These are phyloP conservation scores for Platichthys flesus DNA, from an alignment of 2,113 vertebrate genomes.

Conservation along the genomic window DNA sequence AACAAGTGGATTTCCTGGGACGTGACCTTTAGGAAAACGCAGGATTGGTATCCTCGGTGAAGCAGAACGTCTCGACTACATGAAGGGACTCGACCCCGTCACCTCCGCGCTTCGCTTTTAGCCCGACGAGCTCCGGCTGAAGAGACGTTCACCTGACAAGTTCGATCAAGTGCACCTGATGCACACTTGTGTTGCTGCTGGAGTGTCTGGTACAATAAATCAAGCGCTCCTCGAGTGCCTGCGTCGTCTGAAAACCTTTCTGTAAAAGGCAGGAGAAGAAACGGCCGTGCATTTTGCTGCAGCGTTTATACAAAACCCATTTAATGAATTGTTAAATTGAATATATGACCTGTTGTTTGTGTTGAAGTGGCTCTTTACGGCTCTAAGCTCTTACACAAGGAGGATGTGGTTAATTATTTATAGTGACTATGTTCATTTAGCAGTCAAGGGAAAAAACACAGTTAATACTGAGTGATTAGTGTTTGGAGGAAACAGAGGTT, in stretches of 20 bases:
- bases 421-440: no score
- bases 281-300: not conserved
- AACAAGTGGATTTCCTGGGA: not conserved
- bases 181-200: not conserved
- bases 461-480: no score
- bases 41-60: no score
- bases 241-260: not conserved
- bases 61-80: no score
- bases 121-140: not conserved
- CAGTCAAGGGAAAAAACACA: no score
- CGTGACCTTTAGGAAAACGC: not conserved
- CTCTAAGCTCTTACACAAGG: no score
- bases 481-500: not conserved
- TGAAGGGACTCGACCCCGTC: no score
- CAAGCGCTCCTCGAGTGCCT: not conserved
- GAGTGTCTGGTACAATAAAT: conserved; percentile 7
- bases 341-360: no score
- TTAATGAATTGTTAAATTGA: no score
- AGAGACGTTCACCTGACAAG: conserved; percentile 3
- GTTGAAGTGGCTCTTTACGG: no score
- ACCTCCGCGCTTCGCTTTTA: not conserved
- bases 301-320: no score
- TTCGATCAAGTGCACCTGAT: conserved; percentile 8
- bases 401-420: no score
- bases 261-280: not conserved